phyloP scores from a whole-genome alignment of 1,140 invertebrate genomes.

The Apis cerana region DNA sequence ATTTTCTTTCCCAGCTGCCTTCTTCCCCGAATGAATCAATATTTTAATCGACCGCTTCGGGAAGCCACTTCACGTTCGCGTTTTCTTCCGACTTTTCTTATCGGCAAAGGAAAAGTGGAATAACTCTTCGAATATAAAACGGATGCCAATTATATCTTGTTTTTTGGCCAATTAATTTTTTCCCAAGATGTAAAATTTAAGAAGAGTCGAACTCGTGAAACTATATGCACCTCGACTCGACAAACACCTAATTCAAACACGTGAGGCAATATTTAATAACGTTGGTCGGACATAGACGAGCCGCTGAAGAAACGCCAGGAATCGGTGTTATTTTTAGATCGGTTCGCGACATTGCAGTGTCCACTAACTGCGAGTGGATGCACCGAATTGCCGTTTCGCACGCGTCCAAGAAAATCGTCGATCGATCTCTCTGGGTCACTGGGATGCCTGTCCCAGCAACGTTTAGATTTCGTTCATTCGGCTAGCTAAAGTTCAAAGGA shows the following conservation, averaged over 20 bases:
- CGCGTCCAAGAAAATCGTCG: slow-evolving; percentile 1
- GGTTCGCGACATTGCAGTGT: slow-evolving; percentile 33
- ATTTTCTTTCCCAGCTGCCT: neutral
- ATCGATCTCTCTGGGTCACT: neutral
- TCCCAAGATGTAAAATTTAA: neutral
- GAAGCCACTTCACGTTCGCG: neutral
- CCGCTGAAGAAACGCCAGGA: slow-evolving; percentile 40
- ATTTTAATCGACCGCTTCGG: slow-evolving; percentile 18
- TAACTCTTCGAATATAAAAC: neutral
- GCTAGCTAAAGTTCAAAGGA: slow-evolving; percentile 36
- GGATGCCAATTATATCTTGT: neutral
- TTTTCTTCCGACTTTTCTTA: neutral
- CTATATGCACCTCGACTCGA: neutral
- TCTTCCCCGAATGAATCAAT: slow-evolving; percentile 5
- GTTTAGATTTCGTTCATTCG: neutral
- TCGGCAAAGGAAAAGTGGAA: neutral
- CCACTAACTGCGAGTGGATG: neutral
- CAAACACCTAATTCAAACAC: slow-evolving; percentile 13
- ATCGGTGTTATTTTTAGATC: slow-evolving; percentile 41
- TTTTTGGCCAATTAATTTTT: neutral
- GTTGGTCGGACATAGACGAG: slow-evolving; percentile 11
- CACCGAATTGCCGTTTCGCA: neutral
- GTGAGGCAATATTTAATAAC: slow-evolving; percentile 43
- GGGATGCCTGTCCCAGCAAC: neutral
- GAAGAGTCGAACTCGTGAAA: slow-evolving; percentile 1